Evolutionary conservation across 2,113 vertebrate genomes (phyloP).

Genomic region (Solea solea): DNA sequence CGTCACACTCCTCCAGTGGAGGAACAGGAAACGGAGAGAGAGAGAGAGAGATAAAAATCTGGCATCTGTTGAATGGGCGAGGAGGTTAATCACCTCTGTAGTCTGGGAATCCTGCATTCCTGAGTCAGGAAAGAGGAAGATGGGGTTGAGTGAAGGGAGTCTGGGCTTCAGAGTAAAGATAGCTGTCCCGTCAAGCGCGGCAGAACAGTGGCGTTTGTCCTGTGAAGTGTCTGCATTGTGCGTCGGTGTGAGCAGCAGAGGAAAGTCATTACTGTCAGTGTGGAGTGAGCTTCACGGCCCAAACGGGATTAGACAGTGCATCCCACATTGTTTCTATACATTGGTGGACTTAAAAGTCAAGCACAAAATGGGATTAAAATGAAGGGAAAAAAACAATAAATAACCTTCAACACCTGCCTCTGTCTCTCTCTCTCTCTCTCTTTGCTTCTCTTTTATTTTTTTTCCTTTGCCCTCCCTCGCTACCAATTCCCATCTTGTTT

Average conservation of each 20-base stretch:
- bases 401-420: slow-evolving; percentile 72
- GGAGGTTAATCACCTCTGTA: slow-evolving; percentile 58
- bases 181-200: slow-evolving; percentile 65
- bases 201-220: slow-evolving; percentile 60
- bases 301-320: slow-evolving; percentile 83
- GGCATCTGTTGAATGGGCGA: slow-evolving; percentile 56
- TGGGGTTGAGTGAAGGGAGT: slow-evolving; percentile 60
- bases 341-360: slow-evolving; percentile 85
- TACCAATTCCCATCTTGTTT: slow-evolving; percentile 57
- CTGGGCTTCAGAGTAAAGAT: slow-evolving; percentile 50
- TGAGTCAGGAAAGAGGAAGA: slow-evolving; percentile 34
- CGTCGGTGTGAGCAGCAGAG: slow-evolving; percentile 57
- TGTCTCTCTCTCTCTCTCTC: slow-evolving; percentile 5
- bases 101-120: slow-evolving; percentile 21
- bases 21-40: slow-evolving; percentile 46
- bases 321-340: slow-evolving; percentile 84
- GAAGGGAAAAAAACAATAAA: slow-evolving; percentile 76
- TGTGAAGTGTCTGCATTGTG: slow-evolving; percentile 67
- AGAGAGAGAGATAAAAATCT: slow-evolving; percentile 44
- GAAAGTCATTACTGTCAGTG: slow-evolving; percentile 81
- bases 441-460: slow-evolving; percentile 45
- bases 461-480: slow-evolving; percentile 42
- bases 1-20: slow-evolving; percentile 47
- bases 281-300: slow-evolving; percentile 80
- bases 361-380: slow-evolving; percentile 85